Percentiles rank a stretch among this genome's conserved stretches.
phyloP scores from a whole-genome alignment of 2,888 invertebrate genomes.

The Spilosoma lubricipeda region DNA sequence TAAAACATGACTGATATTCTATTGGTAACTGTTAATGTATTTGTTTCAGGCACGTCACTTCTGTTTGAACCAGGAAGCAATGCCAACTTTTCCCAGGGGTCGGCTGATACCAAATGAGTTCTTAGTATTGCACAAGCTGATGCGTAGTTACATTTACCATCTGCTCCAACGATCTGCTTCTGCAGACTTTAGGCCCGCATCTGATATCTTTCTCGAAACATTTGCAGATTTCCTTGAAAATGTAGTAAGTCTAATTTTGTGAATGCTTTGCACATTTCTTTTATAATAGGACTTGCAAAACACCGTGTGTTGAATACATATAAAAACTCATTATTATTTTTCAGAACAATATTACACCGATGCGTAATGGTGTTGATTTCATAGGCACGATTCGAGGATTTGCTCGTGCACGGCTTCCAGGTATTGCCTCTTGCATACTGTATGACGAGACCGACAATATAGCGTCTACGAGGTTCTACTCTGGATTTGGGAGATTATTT shows the following conservation, averaged over 20 bases:
- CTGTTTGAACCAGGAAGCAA: conserved; percentile 53
- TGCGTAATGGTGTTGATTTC: conserved; percentile 58
- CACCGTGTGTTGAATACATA: neutral
- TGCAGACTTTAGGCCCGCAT: conserved; percentile 47
- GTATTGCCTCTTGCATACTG: conserved; percentile 61
- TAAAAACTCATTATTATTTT: conserved; percentile 14
- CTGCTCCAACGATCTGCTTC: conserved; percentile 50
- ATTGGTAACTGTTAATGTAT: neutral
- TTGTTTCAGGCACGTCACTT: conserved; percentile 62
- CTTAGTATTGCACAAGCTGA: conserved; percentile 52
- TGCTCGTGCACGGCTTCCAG: conserved; percentile 63
- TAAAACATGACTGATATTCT: neutral
- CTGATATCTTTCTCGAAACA: conserved; percentile 57
- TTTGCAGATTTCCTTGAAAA: conserved; percentile 56
- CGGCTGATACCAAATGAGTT: conserved; percentile 65
- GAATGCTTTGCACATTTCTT: too few relatives aligned
- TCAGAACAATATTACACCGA: conserved; percentile 52
- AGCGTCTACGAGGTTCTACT: conserved; percentile 64
- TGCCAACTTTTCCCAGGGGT: conserved; percentile 47
- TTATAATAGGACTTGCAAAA: too few relatives aligned
- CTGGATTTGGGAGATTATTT: conserved; percentile 61
- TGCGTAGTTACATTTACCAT: conserved; percentile 62
- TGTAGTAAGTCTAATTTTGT: conserved; percentile 54
- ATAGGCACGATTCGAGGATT: conserved; percentile 57
- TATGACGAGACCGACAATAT: conserved; percentile 52